These are phyloP conservation scores for Benthochromis sp. DNA, from an alignment of 2,113 vertebrate species.

Conservation along the genomic window DNA sequence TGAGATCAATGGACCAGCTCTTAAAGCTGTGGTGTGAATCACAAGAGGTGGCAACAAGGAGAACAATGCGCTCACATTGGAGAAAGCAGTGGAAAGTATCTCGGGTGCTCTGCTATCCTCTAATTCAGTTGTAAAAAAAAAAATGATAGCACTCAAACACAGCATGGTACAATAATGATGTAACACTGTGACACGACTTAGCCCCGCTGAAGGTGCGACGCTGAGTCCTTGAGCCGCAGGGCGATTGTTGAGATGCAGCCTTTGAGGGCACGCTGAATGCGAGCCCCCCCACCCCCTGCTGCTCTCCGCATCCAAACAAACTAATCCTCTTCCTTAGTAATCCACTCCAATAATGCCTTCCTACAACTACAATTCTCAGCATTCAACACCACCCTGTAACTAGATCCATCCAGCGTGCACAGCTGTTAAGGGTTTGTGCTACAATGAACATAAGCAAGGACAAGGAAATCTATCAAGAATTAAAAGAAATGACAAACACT, in stretches of 20 bases:
- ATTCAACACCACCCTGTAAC: constrained; percentile 6
- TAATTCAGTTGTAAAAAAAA: constrained; percentile 31
- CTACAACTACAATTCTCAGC: constrained; percentile 21
- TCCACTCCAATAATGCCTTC: constrained; percentile 48
- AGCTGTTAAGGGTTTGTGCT: neutral
- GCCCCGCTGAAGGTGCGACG: constrained; percentile 23
- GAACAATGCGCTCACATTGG: constrained; percentile 19
- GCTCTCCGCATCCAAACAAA: constrained; percentile 25
- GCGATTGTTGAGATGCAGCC: constrained; percentile 27
- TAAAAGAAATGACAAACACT: constrained; percentile 16
- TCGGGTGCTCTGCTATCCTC: constrained; percentile 8
- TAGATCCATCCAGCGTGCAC: neutral
- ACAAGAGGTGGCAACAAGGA: constrained; percentile 26
- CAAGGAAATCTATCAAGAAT: neutral
- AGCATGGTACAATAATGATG: constrained; percentile 35
- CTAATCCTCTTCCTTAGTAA: constrained; percentile 59
- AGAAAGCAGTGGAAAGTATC: constrained; percentile 1
- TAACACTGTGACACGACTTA: constrained; percentile 42
- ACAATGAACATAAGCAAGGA: neutral
- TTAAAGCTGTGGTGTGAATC: constrained; percentile 23
- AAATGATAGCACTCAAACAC: constrained; percentile 30
- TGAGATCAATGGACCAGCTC: constrained; percentile 43
- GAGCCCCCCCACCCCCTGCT: neutral
- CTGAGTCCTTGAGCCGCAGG: constrained; percentile 35
- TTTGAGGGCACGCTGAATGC: constrained; percentile 16